Evolutionary conservation across 1,140 invertebrate genomes (phyloP).

Genomic region (Atta texana): DNA sequence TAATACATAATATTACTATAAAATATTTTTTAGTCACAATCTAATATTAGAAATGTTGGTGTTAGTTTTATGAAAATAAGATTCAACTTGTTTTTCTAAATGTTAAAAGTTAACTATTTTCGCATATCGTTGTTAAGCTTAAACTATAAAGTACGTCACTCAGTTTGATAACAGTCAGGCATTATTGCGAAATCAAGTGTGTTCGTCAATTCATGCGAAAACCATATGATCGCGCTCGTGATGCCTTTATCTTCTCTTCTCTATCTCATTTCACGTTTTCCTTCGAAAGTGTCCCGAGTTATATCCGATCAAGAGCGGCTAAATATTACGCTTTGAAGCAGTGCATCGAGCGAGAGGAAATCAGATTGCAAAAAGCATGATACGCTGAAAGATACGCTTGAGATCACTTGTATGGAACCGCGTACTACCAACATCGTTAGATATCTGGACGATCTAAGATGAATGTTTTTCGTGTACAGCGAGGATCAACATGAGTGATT

Average conservation of each 20-base stretch:
- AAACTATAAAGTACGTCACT: not conserved
- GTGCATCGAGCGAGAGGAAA: constrained; percentile 62
- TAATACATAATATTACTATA: not conserved
- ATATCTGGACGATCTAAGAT: constrained; percentile 1
- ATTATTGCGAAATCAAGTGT: constrained; percentile 4
- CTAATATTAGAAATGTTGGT: not conserved
- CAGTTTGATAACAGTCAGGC: not conserved
- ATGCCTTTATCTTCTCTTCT: constrained; percentile 31
- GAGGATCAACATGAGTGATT: not conserved
- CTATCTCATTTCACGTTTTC: constrained; percentile 55
- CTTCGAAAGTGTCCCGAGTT: constrained; percentile 22
- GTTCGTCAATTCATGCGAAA: constrained; percentile 13
- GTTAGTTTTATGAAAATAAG: not conserved
- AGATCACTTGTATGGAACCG: not conserved
- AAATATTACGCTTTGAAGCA: constrained; percentile 61
- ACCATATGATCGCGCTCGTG: not conserved
- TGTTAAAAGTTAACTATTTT: not conserved
- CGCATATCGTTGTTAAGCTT: not conserved
- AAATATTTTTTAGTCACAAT: not conserved
- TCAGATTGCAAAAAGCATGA: constrained; percentile 61
- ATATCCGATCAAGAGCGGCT: constrained; percentile 41
- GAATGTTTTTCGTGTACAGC: not conserved
- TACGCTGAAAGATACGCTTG: not conserved
- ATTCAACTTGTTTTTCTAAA: not conserved
- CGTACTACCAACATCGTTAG: not conserved